These are phyloP conservation scores for Trichonephila clavipes DNA, from an alignment of 1,140 invertebrate genomes.

Conservation along the genomic window DNA sequence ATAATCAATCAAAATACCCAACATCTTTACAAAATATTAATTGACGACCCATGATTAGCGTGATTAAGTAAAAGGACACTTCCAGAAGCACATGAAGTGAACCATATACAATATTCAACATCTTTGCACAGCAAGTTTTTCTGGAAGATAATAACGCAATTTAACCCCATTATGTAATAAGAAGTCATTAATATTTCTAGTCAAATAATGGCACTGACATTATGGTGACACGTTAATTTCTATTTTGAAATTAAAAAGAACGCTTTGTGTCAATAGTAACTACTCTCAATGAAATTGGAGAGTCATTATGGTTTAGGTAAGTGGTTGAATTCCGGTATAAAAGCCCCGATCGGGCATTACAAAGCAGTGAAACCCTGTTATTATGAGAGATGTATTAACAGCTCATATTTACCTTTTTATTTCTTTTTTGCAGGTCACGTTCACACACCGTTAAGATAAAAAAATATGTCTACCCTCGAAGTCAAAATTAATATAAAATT, in stretches of 20 bases:
- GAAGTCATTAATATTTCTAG: conserved; percentile 31
- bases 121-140: not conserved
- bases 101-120: not conserved
- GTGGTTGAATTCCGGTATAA: not conserved
- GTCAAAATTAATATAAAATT: not conserved
- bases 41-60: conserved; percentile 23
- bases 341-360: not conserved
- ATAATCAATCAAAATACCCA: not conserved
- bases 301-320: conserved; percentile 25
- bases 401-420: not conserved
- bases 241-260: conserved; percentile 18
- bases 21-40: not conserved
- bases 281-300: conserved; percentile 11
- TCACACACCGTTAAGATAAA: not conserved
- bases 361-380: conserved; percentile 20
- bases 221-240: conserved; percentile 7
- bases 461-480: not conserved
- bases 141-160: conserved; percentile 3
- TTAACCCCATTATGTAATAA: conserved; percentile 27
- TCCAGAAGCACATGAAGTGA: not conserved
- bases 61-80: conserved; percentile 34
- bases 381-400: conserved; percentile 54
- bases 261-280: conserved; percentile 44
- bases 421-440: not conserved
- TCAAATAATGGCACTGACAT: conserved; percentile 31